These are phyloP conservation scores for Champsocephalus esox DNA, from an alignment of 2,797 vertebrate species.

Conservation along the genomic window DNA sequence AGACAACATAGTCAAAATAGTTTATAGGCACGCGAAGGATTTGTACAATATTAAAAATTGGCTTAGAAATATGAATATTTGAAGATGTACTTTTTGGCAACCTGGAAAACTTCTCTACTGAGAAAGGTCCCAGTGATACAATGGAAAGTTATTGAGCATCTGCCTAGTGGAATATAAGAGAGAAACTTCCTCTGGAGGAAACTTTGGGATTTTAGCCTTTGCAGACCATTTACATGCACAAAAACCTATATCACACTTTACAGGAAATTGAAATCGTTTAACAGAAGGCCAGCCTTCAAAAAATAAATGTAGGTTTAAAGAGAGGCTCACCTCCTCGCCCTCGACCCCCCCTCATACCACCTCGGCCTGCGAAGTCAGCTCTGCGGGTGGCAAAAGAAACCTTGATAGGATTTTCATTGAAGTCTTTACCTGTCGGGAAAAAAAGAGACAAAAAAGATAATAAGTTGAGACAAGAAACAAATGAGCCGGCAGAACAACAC, in stretches of 20 bases:
- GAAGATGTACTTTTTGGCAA: background rate
- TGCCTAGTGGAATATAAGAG: too few relatives aligned
- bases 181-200: too few relatives aligned
- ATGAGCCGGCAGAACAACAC: background rate
- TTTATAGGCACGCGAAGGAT: too few relatives aligned
- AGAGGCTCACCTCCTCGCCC: conserved; percentile 84
- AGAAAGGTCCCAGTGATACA: too few relatives aligned
- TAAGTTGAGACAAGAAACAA: background rate
- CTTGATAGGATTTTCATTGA: conserved; percentile 91
- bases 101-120: too few relatives aligned
- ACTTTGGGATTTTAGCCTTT: too few relatives aligned
- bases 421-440: conserved; percentile 87
- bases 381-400: conserved; percentile 92
- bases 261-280: too few relatives aligned
- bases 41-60: too few relatives aligned
- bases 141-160: too few relatives aligned
- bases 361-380: conserved; percentile 89
- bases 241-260: too few relatives aligned
- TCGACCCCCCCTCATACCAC: conserved; percentile 86
- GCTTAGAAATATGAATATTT: background rate
- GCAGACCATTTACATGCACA: too few relatives aligned
- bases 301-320: background rate
- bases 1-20: background rate
- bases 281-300: too few relatives aligned
- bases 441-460: background rate